Evolutionary conservation across 1,140 invertebrate species (phyloP).

Genomic region (Trichoplusia ni): DNA sequence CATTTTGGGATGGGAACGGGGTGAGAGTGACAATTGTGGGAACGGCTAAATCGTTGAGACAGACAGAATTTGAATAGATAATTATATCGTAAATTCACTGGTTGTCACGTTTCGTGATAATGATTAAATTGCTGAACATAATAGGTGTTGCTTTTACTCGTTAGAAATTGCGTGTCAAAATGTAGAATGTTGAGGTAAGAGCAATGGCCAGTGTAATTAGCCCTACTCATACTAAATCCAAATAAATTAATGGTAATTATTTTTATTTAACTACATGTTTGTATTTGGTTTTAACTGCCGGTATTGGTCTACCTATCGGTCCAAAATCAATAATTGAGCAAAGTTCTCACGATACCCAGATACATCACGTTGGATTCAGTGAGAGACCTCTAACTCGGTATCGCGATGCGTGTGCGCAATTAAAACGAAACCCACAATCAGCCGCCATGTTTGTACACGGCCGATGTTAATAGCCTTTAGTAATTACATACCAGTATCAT

Average conservation of each 20-base stretch:
- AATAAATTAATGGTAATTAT: conserved; percentile 28
- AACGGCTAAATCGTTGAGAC: conserved; percentile 46
- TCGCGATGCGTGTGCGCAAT: conserved; percentile 78
- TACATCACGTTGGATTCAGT: conserved; percentile 55
- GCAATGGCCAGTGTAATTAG: neutral
- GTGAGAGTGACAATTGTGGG: conserved; percentile 53
- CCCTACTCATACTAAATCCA: no score
- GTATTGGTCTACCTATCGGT: conserved; percentile 27
- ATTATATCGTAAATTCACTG: conserved; percentile 45
- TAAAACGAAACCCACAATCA: conserved; percentile 80
- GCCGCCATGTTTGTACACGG: conserved; percentile 80
- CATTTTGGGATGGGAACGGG: conserved; percentile 53
- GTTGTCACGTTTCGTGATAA: conserved; percentile 40
- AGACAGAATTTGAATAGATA: conserved; percentile 51
- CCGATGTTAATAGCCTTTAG: conserved; percentile 77
- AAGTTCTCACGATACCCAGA: conserved; percentile 68
- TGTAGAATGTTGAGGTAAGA: conserved; percentile 14
- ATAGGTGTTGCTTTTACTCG: conserved; percentile 21
- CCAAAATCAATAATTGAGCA: conserved; percentile 65
- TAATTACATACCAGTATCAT: conserved; percentile 79
- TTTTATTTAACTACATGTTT: conserved; percentile 27
- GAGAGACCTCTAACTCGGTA: conserved; percentile 60
- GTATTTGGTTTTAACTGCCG: conserved; percentile 19
- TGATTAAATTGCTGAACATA: conserved; percentile 34
- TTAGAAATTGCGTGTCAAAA: conserved; percentile 26